These are phyloP conservation scores for Zoroaster sp. DNA, from an alignment of 53 echinoderm and acorn worm genomes.

Conservation along the genomic window DNA sequence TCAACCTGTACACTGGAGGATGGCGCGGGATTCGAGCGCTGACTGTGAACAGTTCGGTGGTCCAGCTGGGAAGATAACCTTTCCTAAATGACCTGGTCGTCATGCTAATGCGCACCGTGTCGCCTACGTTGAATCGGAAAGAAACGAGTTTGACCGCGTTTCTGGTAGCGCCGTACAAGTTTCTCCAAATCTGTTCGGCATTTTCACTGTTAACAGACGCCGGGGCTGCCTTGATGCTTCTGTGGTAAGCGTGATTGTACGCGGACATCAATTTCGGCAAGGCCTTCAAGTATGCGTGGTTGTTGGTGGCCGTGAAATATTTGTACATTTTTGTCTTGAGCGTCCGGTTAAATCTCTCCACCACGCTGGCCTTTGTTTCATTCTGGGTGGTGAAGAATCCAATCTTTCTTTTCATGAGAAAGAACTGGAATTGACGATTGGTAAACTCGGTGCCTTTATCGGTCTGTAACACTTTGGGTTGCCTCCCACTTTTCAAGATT, in stretches of 20 bases:
- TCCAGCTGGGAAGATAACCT: slow-evolving; percentile 57
- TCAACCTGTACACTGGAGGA: slow-evolving; percentile 56
- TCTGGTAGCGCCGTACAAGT: background rate
- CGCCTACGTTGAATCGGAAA: slow-evolving; percentile 20
- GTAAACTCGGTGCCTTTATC: slow-evolving; percentile 71
- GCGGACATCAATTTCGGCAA: background rate
- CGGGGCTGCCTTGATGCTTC: slow-evolving; percentile 21
- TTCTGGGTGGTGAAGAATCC: slow-evolving; percentile 46
- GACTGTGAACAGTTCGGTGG: slow-evolving; percentile 55
- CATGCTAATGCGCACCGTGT: slow-evolving; percentile 47
- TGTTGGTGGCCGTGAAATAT: slow-evolving; percentile 41
- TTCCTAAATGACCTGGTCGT: slow-evolving; percentile 24
- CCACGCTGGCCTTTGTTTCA: slow-evolving; percentile 56
- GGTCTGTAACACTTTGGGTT: slow-evolving; percentile 38
- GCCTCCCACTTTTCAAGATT: slow-evolving; percentile 1
- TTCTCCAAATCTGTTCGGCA: background rate
- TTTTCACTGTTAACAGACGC: background rate
- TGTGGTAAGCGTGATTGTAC: slow-evolving; percentile 49
- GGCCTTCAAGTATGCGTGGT: background rate
- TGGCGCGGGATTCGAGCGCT: slow-evolving; percentile 1
- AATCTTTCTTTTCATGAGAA: slow-evolving; percentile 53
- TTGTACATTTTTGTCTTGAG: slow-evolving; percentile 35
- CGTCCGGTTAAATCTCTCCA: slow-evolving; percentile 51
- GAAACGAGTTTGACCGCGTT: too few relatives aligned
- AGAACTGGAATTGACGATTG: slow-evolving; percentile 54